Conservation (phyloP, 2,113 vertebrate species). For the Chrysochloris asiatica region DNA sequence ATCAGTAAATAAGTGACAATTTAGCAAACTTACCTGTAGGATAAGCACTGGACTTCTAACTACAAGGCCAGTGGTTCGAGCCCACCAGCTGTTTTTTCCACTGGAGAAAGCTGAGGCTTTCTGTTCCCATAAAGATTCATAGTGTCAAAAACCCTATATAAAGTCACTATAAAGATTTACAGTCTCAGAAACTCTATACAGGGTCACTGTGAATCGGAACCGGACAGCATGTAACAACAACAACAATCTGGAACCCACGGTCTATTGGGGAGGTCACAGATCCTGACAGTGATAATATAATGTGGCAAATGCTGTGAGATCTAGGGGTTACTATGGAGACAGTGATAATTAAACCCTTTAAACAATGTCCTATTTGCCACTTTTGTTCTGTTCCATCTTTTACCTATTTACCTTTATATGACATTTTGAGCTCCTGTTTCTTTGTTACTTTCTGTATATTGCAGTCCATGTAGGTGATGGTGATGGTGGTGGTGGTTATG, state of each 20-base stretch:
- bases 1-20: not conserved
- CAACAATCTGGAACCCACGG: too few relatives aligned
- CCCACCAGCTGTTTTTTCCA: too few relatives aligned
- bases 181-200: too few relatives aligned
- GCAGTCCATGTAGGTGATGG: not conserved
- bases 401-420: not conserved
- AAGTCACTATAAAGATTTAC: too few relatives aligned
- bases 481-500: too few relatives aligned
- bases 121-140: too few relatives aligned
- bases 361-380: not conserved
- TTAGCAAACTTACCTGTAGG: not conserved
- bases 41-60: too few relatives aligned
- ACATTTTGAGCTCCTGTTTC: not conserved
- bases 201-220: too few relatives aligned
- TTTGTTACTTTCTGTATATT: not conserved
- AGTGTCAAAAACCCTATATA: too few relatives aligned
- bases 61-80: too few relatives aligned
- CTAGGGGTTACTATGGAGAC: not conserved
- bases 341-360: not conserved
- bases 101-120: too few relatives aligned
- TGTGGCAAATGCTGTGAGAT: not conserved
- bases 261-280: not conserved
- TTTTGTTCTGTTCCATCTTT: not conserved
- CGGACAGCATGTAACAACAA: too few relatives aligned
- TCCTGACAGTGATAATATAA: not conserved